phyloP scores from a whole-genome alignment of 2,113 vertebrate species.

The Eolophus roseicapilla region DNA sequence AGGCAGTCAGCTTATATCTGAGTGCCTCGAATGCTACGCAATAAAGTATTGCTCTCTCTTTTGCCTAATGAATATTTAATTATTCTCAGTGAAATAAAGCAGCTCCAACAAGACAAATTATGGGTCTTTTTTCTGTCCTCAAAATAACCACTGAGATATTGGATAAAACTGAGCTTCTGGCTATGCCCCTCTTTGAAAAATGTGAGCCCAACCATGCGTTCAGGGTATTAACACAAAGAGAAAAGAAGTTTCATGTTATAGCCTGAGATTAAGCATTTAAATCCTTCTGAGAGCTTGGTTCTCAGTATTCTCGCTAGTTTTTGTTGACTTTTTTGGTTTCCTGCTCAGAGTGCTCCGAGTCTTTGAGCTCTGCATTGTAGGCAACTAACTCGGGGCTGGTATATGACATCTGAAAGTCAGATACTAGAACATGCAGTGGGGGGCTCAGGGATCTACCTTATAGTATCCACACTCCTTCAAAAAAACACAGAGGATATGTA shows the following conservation, averaged over 20 bases:
- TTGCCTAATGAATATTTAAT: constrained; percentile 56
- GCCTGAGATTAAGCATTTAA: neutral
- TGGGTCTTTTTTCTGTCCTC: neutral
- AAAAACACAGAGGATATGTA: neutral
- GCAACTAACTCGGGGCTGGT: neutral
- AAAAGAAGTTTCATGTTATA: neutral
- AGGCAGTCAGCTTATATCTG: neutral
- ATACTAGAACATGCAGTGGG: neutral
- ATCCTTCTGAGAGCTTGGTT: neutral
- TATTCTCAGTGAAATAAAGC: constrained; percentile 18
- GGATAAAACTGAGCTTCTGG: neutral
- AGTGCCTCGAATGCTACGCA: constrained; percentile 6
- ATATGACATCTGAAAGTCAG: neutral
- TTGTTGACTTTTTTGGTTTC: neutral
- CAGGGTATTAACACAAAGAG: neutral
- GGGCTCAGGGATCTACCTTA: neutral
- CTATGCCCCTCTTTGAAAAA: neutral
- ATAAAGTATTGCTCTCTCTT: constrained; percentile 36
- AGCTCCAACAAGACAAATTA: constrained; percentile 24
- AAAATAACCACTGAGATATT: neutral
- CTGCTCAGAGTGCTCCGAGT: neutral
- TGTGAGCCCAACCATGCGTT: neutral
- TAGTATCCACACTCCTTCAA: neutral
- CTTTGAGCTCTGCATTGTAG: neutral
- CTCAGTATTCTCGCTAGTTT: neutral